A percentile compares a stretch with the other conserved stretches of the same genome.
Conservation (phyloP, 2,113 vertebrate genomes). For the Dasyurus viverrinus region DNA sequence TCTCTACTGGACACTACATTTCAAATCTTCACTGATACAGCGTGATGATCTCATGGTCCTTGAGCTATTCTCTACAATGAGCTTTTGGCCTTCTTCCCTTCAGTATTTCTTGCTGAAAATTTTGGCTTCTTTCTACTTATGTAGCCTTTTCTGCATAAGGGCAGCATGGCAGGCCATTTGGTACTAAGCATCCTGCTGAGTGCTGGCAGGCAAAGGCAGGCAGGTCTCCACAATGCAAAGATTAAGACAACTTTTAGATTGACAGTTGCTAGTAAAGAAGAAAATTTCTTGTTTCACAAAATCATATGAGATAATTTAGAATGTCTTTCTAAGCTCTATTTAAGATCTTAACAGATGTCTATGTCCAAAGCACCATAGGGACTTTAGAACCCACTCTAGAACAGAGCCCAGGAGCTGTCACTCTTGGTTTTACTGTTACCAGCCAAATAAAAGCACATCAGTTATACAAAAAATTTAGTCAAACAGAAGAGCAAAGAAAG, state of each 20-base stretch:
- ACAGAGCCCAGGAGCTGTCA: neutral
- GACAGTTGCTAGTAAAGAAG: neutral
- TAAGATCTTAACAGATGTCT: neutral
- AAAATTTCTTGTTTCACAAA: neutral
- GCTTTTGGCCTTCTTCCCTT: neutral
- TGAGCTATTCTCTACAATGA: neutral
- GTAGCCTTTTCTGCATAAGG: neutral
- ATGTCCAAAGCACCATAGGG: neutral
- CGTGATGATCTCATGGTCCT: neutral
- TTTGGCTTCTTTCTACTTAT: neutral
- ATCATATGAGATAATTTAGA: neutral
- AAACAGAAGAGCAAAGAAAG: neutral
- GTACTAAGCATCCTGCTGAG: neutral
- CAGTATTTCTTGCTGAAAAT: neutral
- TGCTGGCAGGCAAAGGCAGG: neutral
- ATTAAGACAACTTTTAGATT: neutral
- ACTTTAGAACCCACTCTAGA: neutral
- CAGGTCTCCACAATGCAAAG: neutral
- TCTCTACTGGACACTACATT: neutral
- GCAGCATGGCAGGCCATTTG: neutral
- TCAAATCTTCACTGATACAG: neutral
- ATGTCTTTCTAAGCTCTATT: neutral
- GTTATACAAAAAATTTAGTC: neutral
- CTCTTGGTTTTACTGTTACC: neutral
- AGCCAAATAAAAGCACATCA: neutral